Evolutionary conservation across 2,797 vertebrate genomes (phyloP).

Genomic region (Arrhamphus sclerolepis): DNA sequence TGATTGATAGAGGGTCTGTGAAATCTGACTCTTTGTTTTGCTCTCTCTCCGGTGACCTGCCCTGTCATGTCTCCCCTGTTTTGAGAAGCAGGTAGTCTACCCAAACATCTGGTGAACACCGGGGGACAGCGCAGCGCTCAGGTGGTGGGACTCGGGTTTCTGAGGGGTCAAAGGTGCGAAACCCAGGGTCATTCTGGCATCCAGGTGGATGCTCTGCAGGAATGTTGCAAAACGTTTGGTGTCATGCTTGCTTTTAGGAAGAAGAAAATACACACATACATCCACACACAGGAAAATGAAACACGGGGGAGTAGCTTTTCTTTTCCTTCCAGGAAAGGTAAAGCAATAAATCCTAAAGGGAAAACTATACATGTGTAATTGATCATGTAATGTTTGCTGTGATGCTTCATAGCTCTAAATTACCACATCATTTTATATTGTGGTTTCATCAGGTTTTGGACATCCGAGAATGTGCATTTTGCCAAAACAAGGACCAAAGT

Average conservation of each 20-base stretch:
- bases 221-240: slow-evolving; percentile 16
- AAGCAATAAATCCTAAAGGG: neutral
- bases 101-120: slow-evolving; percentile 65
- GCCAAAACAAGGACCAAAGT: neutral
- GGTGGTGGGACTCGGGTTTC: slow-evolving; percentile 46
- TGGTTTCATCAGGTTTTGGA: too few species aligned
- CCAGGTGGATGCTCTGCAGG: slow-evolving; percentile 60
- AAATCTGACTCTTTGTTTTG: slow-evolving; percentile 79
- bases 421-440: too few species aligned
- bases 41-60: slow-evolving; percentile 69
- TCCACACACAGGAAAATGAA: neutral
- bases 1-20: slow-evolving; percentile 80
- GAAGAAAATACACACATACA: neutral
- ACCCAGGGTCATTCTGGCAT: slow-evolving; percentile 48
- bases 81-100: slow-evolving; percentile 68
- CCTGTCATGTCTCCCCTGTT: slow-evolving; percentile 72
- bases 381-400: neutral
- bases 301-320: slow-evolving; percentile 19
- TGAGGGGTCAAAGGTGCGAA: slow-evolving; percentile 64
- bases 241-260: neutral
- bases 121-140: slow-evolving; percentile 46
- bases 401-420: neutral
- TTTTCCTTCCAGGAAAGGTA: neutral
- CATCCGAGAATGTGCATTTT: too few species aligned
- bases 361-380: neutral